Base-by-base conservation (phyloP, 2,113 vertebrate genomes). In the Heloderma charlesbogerti region DNA sequence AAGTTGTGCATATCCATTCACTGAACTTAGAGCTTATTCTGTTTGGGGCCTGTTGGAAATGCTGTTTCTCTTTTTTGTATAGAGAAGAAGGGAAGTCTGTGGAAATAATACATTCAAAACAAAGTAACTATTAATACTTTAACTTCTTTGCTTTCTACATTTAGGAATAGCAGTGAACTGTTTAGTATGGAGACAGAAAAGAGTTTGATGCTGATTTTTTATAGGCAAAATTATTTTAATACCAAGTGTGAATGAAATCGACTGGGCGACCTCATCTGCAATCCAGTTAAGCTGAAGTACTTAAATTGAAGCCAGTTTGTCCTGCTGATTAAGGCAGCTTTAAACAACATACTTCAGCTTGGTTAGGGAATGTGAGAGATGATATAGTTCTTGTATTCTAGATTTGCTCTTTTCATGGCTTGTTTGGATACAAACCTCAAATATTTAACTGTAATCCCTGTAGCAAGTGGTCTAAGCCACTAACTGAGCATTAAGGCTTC, bases 361-460 rank as follows among this genome's bases (percentile, higher is more conserved):
- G 60, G 29, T 67, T 34, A 18, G 51, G 20, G n/a, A 87, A 87
- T 87, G 72, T 40, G 13, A 43, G 72, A 71, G 86, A 87, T 87
- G 86, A 83, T 8, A 6, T 27, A 74, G 48, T 83, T 48, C 83
- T 89, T 74, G 31, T 48, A 74, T 72, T 82, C 18, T 82, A 40
- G n/a, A 89, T 69, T 89, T 72, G 45, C 34, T 89, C n/a, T 54
- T 89, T 72, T 87, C 86, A 60, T 75, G 86, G 71, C 71, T 54
- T 87, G 43, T 43, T 72, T 75, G 85, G 34, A 12, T 79, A 79
- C 87, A 79, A 67, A n/a, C 74, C 60, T 66, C 87, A 66, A 88
- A 88, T 79, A 79, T 88, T 66, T 88, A 74, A 66, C 60, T 88
- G 51, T 60, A 87, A 87, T 77, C n/a, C 22, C 48, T 10, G n/a